Base-by-base conservation (phyloP, 2,888 invertebrate species). In the Blomia tropicalis region DNA sequence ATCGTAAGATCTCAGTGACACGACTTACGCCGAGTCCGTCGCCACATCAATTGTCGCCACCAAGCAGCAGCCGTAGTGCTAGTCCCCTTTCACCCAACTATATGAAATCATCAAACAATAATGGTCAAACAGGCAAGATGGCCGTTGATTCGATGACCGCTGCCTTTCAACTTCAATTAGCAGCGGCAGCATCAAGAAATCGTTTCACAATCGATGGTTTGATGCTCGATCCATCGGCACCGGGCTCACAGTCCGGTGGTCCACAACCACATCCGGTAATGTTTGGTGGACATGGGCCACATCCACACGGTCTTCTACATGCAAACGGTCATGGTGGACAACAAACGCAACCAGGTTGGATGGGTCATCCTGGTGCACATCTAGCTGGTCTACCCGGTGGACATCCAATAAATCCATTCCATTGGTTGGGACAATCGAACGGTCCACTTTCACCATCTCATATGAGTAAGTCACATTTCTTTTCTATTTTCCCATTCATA, bases 361-460 rank as follows among this genome's bases (percentile, higher is more conserved):
- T 47, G 17, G 19, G 19, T 22, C 47, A 47, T 25, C 47, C 47
- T 14, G 47, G 19, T 3, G 47, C 19, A 23, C 47, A 17, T 14
- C 47, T 25, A 19, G 47, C 19, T 23, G 41, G 41, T 41, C 41
- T 41, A n/a, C 19, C 25, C 14, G 47, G 47, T 25, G 47, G 19
- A 47, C 56, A 56, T 36, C 56, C 56, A 11, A 14, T 56, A 30
- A 56, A 56, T 36, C 56, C 56, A 43, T 30, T 29, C 11, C 41
- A 32, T 19, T 58, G 59, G 59, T 25, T 58, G 14, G 56, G 30
- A 3, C 43, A 36, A 23, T 4, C 59, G 11, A n/a, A 17, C 14
- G 43, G 59, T 23, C 59, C 59, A 58, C 36, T 58, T 11, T 58
- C 59, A n/a, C 59, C 59, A 23, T 58, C 59, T 23, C 59, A 58